Evolutionary conservation across 2,888 invertebrate species (phyloP), one percentile per base, ranked within the genome.

Genomic region (Drosophila basisetae): DNA sequence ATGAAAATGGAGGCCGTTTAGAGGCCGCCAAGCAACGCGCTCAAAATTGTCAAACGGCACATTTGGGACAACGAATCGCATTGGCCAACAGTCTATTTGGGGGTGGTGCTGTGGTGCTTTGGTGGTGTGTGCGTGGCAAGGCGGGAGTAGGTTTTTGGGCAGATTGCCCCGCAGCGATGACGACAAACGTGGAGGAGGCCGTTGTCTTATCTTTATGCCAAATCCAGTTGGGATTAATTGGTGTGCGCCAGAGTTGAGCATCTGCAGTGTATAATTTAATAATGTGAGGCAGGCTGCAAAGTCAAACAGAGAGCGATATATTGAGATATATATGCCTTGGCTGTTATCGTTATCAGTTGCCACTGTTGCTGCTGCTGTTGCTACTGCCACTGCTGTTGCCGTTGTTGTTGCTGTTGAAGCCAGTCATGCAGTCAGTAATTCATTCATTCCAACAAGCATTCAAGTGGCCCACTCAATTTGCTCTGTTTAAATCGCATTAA

Each of bases 221-320:
- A 87, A 89, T 89, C 91, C 87, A 87, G 88, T 89, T 91, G 86
- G 87, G 87, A 87, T 87, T 91, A 91, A 87, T 87, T 87, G 87
- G 78, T 74, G 73, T 85, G 76, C 81, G 77, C 70, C 71, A 50
- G 61, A 67, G 78, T 67, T 61, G 78, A 56, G 84, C 67, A 74
- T 76, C 72, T 74, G 71, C 73, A 90, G 89, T 79, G 80, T 78
- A 85, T 90, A 90, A 90, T 90, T 87, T 87, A 89, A 91, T 91
- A 87, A 89, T 79, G 87, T 81, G 76, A 75, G 84, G 71, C 84
- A 87, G 72, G 61, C 58, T 59, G 52, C 67, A 50, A 43, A 49
- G 47, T 33, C 55, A 55, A 16, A 35, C 35, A 58, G 39, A 43
- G 33, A 68, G 43, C 63, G 49, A 52, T 18, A 22, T 47, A 56